Evolutionary conservation across 2,888 invertebrate genomes (phyloP).

Genomic region (Tiliacea aurago): DNA sequence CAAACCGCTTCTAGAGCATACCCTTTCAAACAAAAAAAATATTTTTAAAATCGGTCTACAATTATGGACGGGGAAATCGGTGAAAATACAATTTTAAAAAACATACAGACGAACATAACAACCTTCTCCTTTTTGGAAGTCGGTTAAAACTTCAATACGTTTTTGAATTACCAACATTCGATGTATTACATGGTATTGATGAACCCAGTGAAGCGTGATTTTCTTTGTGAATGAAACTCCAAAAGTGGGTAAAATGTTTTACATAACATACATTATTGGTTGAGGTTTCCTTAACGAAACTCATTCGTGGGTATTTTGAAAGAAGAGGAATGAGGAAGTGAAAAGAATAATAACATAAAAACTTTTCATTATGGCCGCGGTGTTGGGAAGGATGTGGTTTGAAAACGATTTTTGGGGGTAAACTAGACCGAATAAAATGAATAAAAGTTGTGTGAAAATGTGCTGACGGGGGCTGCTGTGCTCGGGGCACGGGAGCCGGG

Average conservation of each 20-base stretch:
- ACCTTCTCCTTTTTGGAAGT: too few relatives aligned
- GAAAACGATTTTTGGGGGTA: conserved; percentile 27
- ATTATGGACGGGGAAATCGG: too few relatives aligned
- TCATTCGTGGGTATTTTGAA: conserved; percentile 13
- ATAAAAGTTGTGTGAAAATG: conserved; percentile 50
- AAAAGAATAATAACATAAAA: conserved; percentile 22
- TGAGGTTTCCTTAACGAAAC: conserved; percentile 33
- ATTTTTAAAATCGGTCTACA: too few relatives aligned
- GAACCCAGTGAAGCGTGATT: conserved; percentile 36
- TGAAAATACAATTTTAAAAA: too few relatives aligned
- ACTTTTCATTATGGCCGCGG: conserved; percentile 12
- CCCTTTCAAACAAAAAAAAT: too few relatives aligned
- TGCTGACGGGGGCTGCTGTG: conserved; percentile 28
- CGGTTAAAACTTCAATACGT: conserved; percentile 1
- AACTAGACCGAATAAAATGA: conserved; percentile 24
- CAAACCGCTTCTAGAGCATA: too few relatives aligned
- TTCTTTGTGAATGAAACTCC: conserved; percentile 34
- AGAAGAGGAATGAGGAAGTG: conserved; percentile 13
- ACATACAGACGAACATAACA: too few relatives aligned
- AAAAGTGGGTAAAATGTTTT: conserved; percentile 26
- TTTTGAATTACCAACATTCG: conserved; percentile 2
- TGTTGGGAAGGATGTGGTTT: conserved; percentile 5
- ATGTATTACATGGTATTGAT: conserved; percentile 26
- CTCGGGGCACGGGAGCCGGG: conserved; percentile 27
- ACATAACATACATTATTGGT: conserved; percentile 30